Evolutionary conservation across 1,140 invertebrate genomes (phyloP), one percentile per base, ranked within the genome.

Genomic region (Trissolcus basalis): DNA sequence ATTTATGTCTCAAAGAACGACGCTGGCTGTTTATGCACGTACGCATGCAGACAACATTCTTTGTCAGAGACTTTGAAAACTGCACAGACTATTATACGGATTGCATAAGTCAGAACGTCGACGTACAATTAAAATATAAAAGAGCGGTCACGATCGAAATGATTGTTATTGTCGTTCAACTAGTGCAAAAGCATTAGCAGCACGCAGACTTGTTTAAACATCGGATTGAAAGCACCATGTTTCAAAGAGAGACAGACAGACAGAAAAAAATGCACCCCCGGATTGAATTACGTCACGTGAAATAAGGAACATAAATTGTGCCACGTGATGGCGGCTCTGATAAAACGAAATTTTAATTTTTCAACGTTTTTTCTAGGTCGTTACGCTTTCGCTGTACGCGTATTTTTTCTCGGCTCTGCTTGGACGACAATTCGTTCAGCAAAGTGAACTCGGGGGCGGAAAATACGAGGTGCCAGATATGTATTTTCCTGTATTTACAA

Each of bases 401-500:
- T 98, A 97, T 85, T 97, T 98, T 85, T 91, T 97, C 77, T 95
- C 96, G 59, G 93, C 96, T 27, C 87, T 96, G 13, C 90, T 96
- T 83, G 95, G 95, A 4, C 89, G 94, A 27, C 95, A 97, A 86
- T 94, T 95, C 86, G 91, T 97, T 47, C 74, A 77, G 33, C 86
- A 91, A 36, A 77, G 77, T 44, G 79, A 82, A 78, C 88, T 88
- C 33, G 86, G 85, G 75, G 86, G 84, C 14, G 90, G 90, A 48
- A 92, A 92, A 84, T 91, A 91, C 69, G 92, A 94, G 80, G 90
- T 92, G 54, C 91, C 94, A 0, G 96, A 98, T 83, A 92, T 97
- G 64, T 98, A 96, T 87, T 95, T 99, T 80, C 97, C 97, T 1
- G 89, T 98, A 35, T 98, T 98, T 83, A 97, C 96, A 0, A 92